Evolutionary conservation across 1,140 invertebrate species (phyloP).

Genomic region (Propsilocerus akamusi): DNA sequence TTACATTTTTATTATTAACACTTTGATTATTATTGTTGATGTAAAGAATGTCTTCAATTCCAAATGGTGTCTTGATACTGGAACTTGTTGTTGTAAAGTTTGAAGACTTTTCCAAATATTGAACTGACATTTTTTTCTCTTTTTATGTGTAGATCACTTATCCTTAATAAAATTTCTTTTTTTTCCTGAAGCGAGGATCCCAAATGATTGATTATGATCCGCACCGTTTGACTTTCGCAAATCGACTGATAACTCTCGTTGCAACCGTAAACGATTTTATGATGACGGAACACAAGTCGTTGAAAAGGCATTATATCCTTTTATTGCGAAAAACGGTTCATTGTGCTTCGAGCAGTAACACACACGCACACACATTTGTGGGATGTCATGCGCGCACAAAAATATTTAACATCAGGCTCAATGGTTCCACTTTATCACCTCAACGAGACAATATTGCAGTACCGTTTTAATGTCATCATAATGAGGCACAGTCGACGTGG

Average conservation of each 20-base stretch:
- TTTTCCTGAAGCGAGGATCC: neutral
- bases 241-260: neutral
- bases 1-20: conserved; percentile 12
- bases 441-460: no score
- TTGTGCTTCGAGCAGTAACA: neutral
- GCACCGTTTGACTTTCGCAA: neutral
- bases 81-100: conserved; percentile 6
- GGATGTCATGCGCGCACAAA: neutral
- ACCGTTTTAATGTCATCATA: no score
- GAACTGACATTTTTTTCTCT: neutral
- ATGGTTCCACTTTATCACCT: no score
- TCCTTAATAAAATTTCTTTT: neutral
- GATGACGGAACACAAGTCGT: no score
- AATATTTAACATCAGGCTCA: no score
- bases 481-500: neutral
- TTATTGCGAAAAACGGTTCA: neutral
- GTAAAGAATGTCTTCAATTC: conserved; percentile 24
- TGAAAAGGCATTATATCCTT: no score
- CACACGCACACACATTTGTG: neutral
- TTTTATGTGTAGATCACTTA: neutral
- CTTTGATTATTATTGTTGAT: conserved; percentile 18
- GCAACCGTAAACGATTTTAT: neutral
- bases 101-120: neutral
- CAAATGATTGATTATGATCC: neutral
- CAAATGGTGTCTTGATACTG: conserved; percentile 22